phyloP scores from a whole-genome alignment of 1,140 invertebrate species.

The Sycobia sp. region DNA sequence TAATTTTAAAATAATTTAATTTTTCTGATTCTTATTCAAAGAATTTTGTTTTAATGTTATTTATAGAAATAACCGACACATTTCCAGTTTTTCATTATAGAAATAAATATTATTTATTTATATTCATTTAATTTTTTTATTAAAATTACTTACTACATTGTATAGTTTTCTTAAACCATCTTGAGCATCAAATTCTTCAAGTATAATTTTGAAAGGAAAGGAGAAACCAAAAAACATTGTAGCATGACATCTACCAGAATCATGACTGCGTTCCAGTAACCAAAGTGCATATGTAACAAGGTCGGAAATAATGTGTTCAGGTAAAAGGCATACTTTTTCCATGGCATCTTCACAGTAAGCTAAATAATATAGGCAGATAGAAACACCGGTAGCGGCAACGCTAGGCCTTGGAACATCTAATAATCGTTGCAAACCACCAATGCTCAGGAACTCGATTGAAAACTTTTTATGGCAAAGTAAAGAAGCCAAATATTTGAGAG shows the following conservation, averaged over 20 bases:
- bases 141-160: constrained; percentile 78
- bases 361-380: constrained; percentile 94
- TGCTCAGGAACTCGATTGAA: constrained; percentile 90
- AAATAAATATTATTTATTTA: background rate
- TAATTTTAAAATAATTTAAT: too few relatives aligned
- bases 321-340: constrained; percentile 89
- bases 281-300: constrained; percentile 88
- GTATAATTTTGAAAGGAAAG: constrained; percentile 88
- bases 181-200: constrained; percentile 90
- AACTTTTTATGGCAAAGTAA: constrained; percentile 97
- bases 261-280: constrained; percentile 94
- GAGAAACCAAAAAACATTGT: constrained; percentile 96
- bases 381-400: constrained; percentile 93
- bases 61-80: too few relatives aligned
- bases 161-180: constrained; percentile 91
- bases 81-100: constrained; percentile 50
- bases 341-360: constrained; percentile 97
- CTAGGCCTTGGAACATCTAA: constrained; percentile 89
- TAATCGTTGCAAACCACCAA: constrained; percentile 82
- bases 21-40: too few relatives aligned
- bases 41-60: too few relatives aligned
- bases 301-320: constrained; percentile 77
- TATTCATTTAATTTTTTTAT: constrained; percentile 10
- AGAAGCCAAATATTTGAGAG: constrained; percentile 89
- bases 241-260: constrained; percentile 93